These are phyloP conservation scores for Orbicella faveolata DNA, from an alignment of 64 coral and sea anemone genomes.

Conservation along the genomic window DNA sequence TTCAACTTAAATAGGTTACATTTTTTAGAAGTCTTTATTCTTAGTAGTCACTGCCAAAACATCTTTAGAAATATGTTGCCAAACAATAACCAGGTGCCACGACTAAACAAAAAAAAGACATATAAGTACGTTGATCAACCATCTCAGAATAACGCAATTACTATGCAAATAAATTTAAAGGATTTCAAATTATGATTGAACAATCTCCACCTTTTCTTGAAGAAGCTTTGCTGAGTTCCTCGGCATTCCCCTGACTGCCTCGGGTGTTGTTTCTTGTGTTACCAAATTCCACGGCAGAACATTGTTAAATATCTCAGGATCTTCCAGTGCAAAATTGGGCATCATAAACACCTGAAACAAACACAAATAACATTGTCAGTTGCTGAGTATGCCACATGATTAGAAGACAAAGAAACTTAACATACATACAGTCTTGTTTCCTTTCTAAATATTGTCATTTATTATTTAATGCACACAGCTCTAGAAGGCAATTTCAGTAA, in stretches of 20 bases:
- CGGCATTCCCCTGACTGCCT: conserved; percentile 46
- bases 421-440: not conserved
- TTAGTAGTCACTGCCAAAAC: no score
- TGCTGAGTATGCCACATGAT: not conserved
- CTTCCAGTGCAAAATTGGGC: conserved; percentile 81
- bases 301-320: conserved; percentile 86
- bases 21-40: no score
- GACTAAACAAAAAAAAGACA: no score
- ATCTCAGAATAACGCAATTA: not conserved
- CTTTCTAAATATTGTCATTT: no score
- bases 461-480: no score
- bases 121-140: no score
- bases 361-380: not conserved
- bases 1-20: no score
- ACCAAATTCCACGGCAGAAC: conserved; percentile 85
- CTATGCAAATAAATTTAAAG: not conserved
- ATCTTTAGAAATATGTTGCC: no score
- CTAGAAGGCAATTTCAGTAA: no score
- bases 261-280: conserved; percentile 65
- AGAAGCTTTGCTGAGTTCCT: conserved; percentile 95
- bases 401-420: not conserved
- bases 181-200: not conserved
- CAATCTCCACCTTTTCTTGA: conserved; percentile 89
- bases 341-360: conserved; percentile 84
- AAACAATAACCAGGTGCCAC: no score